phyloP scores from a whole-genome alignment of 2,797 vertebrate genomes.

The Darevskia nairensis region DNA sequence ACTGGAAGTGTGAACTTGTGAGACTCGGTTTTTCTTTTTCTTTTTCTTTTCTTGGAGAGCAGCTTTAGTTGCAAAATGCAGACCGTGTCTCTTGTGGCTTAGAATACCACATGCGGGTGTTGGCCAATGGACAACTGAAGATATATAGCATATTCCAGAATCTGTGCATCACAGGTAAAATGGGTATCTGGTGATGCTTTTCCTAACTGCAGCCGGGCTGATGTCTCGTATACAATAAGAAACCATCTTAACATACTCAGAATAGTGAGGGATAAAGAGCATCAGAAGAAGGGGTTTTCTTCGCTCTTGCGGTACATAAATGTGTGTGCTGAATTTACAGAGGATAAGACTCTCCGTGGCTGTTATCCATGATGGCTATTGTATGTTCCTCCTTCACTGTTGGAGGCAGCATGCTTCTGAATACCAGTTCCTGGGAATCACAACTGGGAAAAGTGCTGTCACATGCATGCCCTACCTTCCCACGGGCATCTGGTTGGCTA shows the following conservation, averaged over 20 bases:
- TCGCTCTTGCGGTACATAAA: neutral
- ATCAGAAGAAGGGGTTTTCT: neutral
- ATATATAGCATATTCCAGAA: conserved; percentile 54
- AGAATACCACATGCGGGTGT: conserved; percentile 42
- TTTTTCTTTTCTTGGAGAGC: conserved; percentile 69
- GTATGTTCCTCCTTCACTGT: too few species aligned
- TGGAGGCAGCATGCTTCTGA: too few species aligned
- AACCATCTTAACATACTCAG: neutral
- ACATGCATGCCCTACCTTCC: too few species aligned
- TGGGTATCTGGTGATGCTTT: conserved; percentile 1
- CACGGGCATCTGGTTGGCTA: too few species aligned
- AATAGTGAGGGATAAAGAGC: neutral
- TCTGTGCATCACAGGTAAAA: conserved; percentile 56
- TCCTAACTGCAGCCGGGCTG: conserved; percentile 35
- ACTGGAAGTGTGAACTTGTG: conserved; percentile 75
- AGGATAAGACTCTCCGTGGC: neutral
- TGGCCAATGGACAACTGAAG: conserved; percentile 25
- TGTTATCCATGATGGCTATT: neutral
- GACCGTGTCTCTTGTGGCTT: conserved; percentile 67
- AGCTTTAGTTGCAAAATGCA: conserved; percentile 64
- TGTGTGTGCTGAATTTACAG: neutral
- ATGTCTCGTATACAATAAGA: conserved; percentile 32
- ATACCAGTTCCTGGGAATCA: too few species aligned
- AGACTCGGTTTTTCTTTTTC: conserved; percentile 72
- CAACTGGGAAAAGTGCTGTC: too few species aligned